These are phyloP conservation scores for fruit fly (Drosophila melanogaster) DNA, from an alignment of 1,140 invertebrate species.

Conservation along the genomic window DNA sequence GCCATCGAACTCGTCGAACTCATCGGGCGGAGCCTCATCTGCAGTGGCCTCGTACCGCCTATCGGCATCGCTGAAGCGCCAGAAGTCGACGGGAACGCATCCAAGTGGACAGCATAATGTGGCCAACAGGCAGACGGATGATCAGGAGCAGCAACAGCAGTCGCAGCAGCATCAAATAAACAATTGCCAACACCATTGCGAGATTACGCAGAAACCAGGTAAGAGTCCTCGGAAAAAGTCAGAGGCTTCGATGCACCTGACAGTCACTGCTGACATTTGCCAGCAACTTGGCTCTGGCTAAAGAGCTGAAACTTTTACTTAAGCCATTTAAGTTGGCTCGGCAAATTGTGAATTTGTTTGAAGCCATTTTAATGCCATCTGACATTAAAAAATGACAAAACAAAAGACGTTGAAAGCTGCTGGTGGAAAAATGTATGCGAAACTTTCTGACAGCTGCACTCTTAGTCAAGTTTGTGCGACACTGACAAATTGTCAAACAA, in stretches of 20 bases:
- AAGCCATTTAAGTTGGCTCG: slow-evolving; percentile 39
- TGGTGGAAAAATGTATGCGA: background rate
- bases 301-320: slow-evolving; percentile 6
- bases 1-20: slow-evolving; percentile 66
- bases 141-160: slow-evolving; percentile 47
- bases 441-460: slow-evolving; percentile 20
- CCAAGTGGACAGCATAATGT: slow-evolving; percentile 71
- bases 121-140: slow-evolving; percentile 35
- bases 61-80: slow-evolving; percentile 65
- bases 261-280: slow-evolving; percentile 8
- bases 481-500: slow-evolving; percentile 47
- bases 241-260: background rate
- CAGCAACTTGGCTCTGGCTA: background rate
- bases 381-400: slow-evolving; percentile 34
- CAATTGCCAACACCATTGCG: slow-evolving; percentile 60
- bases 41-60: slow-evolving; percentile 55
- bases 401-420: slow-evolving; percentile 11
- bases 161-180: slow-evolving; percentile 47
- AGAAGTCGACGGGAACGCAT: slow-evolving; percentile 69
- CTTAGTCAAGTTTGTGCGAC: slow-evolving; percentile 35
- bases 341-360: slow-evolving; percentile 13
- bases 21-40: slow-evolving; percentile 12
- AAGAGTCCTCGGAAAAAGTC: slow-evolving; percentile 33
- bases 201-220: slow-evolving; percentile 74
- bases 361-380: slow-evolving; percentile 51